A percentile compares a stretch with the other conserved stretches of the same genome.
phyloP scores from a whole-genome alignment of 2,888 invertebrate genomes.

The Malthinus seriepunctatus region DNA sequence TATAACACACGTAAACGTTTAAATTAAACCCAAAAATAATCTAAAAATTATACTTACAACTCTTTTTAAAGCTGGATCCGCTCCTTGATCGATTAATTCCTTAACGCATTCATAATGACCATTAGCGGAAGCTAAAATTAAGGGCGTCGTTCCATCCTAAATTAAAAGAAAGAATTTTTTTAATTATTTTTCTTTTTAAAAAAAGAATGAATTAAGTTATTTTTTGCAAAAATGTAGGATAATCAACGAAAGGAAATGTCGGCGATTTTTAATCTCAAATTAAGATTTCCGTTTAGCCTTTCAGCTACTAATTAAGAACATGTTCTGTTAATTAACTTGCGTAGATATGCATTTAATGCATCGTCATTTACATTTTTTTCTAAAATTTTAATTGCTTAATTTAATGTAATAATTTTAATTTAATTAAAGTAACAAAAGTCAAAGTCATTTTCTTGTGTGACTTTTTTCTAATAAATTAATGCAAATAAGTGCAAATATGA shows the following conservation, averaged over 20 bases:
- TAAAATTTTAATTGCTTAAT: too few species aligned
- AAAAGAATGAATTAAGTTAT: neutral
- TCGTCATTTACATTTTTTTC: too few species aligned
- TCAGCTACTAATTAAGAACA: neutral
- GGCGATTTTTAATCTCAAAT: neutral
- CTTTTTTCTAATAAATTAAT: too few species aligned
- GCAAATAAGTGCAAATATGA: too few species aligned
- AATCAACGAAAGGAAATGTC: neutral
- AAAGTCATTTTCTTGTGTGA: too few species aligned
- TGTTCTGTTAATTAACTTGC: constrained; percentile 2
- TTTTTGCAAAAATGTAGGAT: neutral
- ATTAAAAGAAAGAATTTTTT: constrained; percentile 8
- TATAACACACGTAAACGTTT: too few species aligned
- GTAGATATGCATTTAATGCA: neutral
- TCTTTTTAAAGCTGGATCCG: constrained; percentile 83
- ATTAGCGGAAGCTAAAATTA: constrained; percentile 89
- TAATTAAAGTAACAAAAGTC: too few species aligned
- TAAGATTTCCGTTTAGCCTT: constrained; percentile 5
- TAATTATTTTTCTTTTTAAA: neutral
- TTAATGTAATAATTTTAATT: too few species aligned
- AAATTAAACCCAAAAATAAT: neutral
- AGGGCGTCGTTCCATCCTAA: constrained; percentile 92
- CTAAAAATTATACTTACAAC: constrained; percentile 60
- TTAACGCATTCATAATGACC: constrained; percentile 86
- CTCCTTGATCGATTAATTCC: constrained; percentile 88